Conservation (phyloP, 2,888 invertebrate genomes). For the Pachydiplax longipennis region DNA sequence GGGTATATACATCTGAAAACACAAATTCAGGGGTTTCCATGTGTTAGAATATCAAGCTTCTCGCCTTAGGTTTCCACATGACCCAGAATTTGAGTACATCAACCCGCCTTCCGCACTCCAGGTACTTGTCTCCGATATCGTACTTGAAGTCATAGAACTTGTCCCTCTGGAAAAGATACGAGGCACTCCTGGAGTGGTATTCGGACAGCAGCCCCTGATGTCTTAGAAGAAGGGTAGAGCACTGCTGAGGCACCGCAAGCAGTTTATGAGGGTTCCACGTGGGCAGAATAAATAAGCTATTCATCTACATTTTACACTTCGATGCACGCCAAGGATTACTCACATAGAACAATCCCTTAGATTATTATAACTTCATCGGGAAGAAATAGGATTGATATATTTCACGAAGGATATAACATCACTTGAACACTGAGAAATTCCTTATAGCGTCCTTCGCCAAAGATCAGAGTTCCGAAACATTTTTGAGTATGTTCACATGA, state of each 20-base stretch:
- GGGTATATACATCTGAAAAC: neutral
- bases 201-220: conserved; percentile 59
- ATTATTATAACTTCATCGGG: too few relatives aligned
- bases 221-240: conserved; percentile 62
- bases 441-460: too few relatives aligned
- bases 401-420: too few relatives aligned
- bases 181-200: conserved; percentile 63
- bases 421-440: too few relatives aligned
- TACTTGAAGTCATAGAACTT: conserved; percentile 64
- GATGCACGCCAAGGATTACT: too few relatives aligned
- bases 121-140: conserved; percentile 67
- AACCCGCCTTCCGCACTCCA: conserved; percentile 74
- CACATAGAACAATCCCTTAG: too few relatives aligned
- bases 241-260: conserved; percentile 67
- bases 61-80: conserved; percentile 73
- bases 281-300: neutral
- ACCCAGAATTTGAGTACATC: conserved; percentile 77
- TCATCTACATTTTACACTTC: too few relatives aligned
- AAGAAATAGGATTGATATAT: too few relatives aligned
- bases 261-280: conserved; percentile 71
- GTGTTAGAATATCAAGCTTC: conserved; percentile 45
- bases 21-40: too few relatives aligned
- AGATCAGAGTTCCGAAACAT: too few relatives aligned
- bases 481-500: too few relatives aligned
- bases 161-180: conserved; percentile 66